Percentiles rank a stretch among this genome's conserved stretches.
These are phyloP conservation scores for Habropoda laboriosa DNA, from an alignment of 1,140 invertebrate species.

Conservation along the genomic window DNA sequence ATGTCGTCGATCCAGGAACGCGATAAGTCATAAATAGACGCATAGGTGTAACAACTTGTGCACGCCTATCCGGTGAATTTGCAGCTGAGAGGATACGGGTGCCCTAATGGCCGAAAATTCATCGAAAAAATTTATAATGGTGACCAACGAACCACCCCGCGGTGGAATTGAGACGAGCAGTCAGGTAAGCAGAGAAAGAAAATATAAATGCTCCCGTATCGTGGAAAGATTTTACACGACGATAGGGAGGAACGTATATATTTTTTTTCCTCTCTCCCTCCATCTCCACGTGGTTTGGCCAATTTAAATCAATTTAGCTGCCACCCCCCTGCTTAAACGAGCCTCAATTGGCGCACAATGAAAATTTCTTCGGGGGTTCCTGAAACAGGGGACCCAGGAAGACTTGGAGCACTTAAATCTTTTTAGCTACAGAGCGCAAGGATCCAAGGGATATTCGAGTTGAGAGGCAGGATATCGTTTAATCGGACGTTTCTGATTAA, in stretches of 20 bases:
- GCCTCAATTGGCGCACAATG: slow-evolving; percentile 78
- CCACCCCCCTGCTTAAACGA: slow-evolving; percentile 76
- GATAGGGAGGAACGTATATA: slow-evolving; percentile 64
- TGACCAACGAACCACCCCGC: too few relatives aligned
- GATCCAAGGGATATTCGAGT: slow-evolving; percentile 8
- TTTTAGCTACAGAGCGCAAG: slow-evolving; percentile 47
- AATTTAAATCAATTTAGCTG: slow-evolving; percentile 80
- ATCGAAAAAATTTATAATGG: slow-evolving; percentile 66
- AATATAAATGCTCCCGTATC: slow-evolving; percentile 80
- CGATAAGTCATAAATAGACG: slow-evolving; percentile 65
- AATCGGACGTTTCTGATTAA: too few relatives aligned
- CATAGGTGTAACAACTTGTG: slow-evolving; percentile 52
- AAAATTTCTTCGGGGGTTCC: slow-evolving; percentile 67
- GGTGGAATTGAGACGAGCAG: slow-evolving; percentile 51
- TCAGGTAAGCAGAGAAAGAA: slow-evolving; percentile 75
- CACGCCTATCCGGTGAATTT: slow-evolving; percentile 64
- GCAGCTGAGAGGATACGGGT: slow-evolving; percentile 76
- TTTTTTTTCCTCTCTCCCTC: slow-evolving; percentile 50
- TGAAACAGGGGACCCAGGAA: slow-evolving; percentile 40
- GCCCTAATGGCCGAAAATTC: slow-evolving; percentile 72
- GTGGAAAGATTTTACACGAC: slow-evolving; percentile 69
- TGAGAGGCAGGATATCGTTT: slow-evolving; percentile 12
- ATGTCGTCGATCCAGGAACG: slow-evolving; percentile 60
- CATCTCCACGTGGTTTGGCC: slow-evolving; percentile 48
- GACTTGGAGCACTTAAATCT: slow-evolving; percentile 61